Percentiles rank a stretch among this genome's conserved stretches.
phyloP scores from a whole-genome alignment of 1,140 invertebrate species.

The Eurosta solidaginis region DNA sequence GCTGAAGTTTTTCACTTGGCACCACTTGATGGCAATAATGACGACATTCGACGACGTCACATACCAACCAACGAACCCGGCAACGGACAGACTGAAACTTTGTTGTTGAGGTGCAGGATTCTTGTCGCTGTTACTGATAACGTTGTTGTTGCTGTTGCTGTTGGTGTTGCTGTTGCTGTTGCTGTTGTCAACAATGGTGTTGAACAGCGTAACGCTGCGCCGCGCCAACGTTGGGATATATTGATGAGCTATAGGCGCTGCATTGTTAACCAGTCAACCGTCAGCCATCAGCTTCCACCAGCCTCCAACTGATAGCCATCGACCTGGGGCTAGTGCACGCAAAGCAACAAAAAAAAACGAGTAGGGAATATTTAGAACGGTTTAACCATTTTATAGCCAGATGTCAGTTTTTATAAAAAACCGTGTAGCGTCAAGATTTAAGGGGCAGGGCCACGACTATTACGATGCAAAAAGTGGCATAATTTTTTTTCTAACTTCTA shows the following conservation, averaged over 20 bases:
- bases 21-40: conserved; percentile 59
- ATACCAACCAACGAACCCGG: conserved; percentile 50
- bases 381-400: too few species aligned
- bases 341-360: conserved; percentile 19
- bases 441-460: too few species aligned
- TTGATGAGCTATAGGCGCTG: conserved; percentile 23
- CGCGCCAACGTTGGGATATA: conserved; percentile 20
- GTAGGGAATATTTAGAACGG: too few species aligned
- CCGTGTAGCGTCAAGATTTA: too few species aligned
- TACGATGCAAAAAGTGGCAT: too few species aligned
- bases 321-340: too few species aligned
- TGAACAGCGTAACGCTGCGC: conserved; percentile 25
- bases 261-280: conserved; percentile 30
- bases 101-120: neutral
- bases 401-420: too few species aligned
- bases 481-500: too few species aligned
- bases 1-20: conserved; percentile 58
- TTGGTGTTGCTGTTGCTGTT: conserved; percentile 6
- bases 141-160: conserved; percentile 2
- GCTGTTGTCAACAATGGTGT: conserved; percentile 22
- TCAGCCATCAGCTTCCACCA: neutral
- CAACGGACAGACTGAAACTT: neutral
- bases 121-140: conserved; percentile 1
- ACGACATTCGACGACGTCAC: conserved; percentile 57
- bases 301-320: neutral